Evolutionary conservation across 2,888 invertebrate genomes (phyloP), one percentile per base, ranked within the genome.

Genomic region (Protodeltote pygarga): DNA sequence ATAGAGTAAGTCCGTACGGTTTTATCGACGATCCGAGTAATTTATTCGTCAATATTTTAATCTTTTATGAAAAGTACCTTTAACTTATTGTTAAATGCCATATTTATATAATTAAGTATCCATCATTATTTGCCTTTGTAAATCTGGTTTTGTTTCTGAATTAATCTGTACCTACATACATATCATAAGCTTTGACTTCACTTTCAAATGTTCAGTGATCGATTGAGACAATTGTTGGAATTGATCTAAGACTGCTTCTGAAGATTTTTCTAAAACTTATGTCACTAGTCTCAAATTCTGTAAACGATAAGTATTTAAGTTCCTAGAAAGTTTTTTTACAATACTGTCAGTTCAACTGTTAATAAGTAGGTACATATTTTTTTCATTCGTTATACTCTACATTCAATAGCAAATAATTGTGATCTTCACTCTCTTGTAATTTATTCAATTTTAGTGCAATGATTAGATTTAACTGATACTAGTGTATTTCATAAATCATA

Each of bases 401-500:
- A 66, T 79, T 79, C 72, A 77, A 76, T 78, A 77, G 71, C 67
- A 71, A 78, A 79, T 55, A 50, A 77, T 77, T 79, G 85, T 85
- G 85, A 87, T 84, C 80, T 84, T 85, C 79, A 81, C 79, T 81
- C 79, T 83, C 77, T 68, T 85, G 84, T 90, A 89, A 89, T 86
- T 89, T 88, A 89, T 90, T 89, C 83, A 89, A 89, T 81, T 85
- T 89, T 91, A 91, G 92, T 92, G 92, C 92, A 92, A 92, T 92
- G 88, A 88, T 85, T 91, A 92, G 92, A 81, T 85, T 69, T 91
- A 90, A 91, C 77, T 81, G 77, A 80, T 78, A 76, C 74, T 89
- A 89, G 84, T 79, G 71, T 84, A 85, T 79, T 77, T 78, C 66
- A 59, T 71, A 78, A 81, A 79, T 65, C 77, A 77, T 84, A 79